Base-by-base conservation (phyloP, 2,888 invertebrate species). In the Pycnomerus fuliginosus region DNA sequence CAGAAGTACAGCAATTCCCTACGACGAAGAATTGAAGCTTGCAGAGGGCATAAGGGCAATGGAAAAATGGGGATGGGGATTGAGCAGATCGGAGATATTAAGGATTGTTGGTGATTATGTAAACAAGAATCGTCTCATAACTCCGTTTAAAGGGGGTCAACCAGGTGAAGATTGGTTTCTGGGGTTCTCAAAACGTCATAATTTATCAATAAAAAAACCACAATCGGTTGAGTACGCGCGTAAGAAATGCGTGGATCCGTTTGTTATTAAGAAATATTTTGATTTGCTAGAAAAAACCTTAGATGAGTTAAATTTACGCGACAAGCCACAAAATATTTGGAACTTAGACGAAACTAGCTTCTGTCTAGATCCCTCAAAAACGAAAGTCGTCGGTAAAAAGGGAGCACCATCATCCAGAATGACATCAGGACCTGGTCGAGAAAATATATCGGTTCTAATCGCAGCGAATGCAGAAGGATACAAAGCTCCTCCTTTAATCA, bases 331-430 rank as follows among this genome's bases (percentile, higher is more conserved):
- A n/a, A 4, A 13, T 8, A 29, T 29, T 13, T 29, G 11, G 8
- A 29, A 13, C 12, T 29, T 12, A 13, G 29, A 29, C n/a, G 29
- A 29, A 14, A 11, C 29, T 29, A 13, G 13, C 5, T n/a, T 29
- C 7, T 13, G 29, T 5, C 29, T 13, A 8, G 29, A 29, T 4
- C 20, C 20, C 4, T 4, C 4, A 8, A 20, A 20, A 8, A 20
- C 20, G 5, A 20, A 20, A 20, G 20, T 20, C 4, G 20, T 20
- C 5, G 8, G 20, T 5, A 8, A 4, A 20, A 20, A 20, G 8
- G 20, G 20, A 20, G 8, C 20, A 4, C 5, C 4, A 20, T 5
- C 20, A 20, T 4, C 8, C 4, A 4, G 20, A 8, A 4, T 20
- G 8, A 20, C 20, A 5, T 4, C 20, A 4, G 8, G 20, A 5